Conservation (phyloP, 53 echinoderm and acorn worm species). For the Hippasteria phrygiana region DNA sequence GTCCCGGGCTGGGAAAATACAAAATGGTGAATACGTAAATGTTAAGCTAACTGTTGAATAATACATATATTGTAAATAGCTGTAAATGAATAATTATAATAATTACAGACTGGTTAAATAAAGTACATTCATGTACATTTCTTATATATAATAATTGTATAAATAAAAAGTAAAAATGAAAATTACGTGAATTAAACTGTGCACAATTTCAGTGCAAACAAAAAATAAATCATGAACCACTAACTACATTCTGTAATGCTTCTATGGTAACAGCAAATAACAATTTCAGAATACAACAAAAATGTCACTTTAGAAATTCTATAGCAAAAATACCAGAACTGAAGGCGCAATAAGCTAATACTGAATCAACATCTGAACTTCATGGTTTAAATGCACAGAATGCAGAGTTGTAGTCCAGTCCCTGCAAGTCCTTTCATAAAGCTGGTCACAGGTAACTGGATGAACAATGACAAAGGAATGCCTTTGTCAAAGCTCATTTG, state of each 20-base stretch:
- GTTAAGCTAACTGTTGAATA: not conserved
- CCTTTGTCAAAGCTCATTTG: no score
- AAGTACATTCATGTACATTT: conserved; percentile 53
- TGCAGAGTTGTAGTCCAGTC: not conserved
- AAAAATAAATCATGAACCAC: not conserved
- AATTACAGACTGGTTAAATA: conserved; percentile 60
- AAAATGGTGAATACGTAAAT: no score
- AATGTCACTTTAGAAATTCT: not conserved
- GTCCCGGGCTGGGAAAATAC: not conserved
- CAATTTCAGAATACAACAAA: conserved; percentile 23
- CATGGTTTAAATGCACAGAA: not conserved
- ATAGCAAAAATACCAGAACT: not conserved
- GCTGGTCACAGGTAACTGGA: no score
- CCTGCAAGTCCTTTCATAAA: no score
- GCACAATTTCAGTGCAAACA: not conserved
- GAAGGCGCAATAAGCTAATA: not conserved
- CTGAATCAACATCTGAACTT: not conserved
- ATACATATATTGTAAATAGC: not conserved
- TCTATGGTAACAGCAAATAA: not conserved
- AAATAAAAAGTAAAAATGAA: conserved; percentile 48
- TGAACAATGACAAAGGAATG: no score
- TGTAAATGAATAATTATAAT: conserved; percentile 46
- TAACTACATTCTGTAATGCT: conserved; percentile 1
- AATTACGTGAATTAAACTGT: conserved; percentile 7
- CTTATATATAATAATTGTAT: conserved; percentile 46